Evolutionary conservation across 2,888 invertebrate species (phyloP).

Genomic region (Pseudeuparius sepicola): DNA sequence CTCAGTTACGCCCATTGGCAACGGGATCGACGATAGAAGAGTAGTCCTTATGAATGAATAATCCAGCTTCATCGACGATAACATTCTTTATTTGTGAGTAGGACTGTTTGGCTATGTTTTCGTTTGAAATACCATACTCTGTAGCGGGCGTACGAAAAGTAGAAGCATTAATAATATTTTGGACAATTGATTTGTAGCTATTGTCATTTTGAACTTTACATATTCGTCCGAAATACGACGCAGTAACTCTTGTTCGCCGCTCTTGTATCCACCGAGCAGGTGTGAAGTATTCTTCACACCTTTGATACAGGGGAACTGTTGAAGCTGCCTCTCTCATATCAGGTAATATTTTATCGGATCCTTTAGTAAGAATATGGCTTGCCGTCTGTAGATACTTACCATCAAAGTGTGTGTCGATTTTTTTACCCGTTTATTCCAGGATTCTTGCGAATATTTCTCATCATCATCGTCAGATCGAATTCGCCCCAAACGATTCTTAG

Average conservation of each 20-base stretch:
- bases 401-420: too few species aligned
- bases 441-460: conserved; percentile 11
- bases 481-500: too few species aligned
- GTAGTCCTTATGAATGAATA: conserved; percentile 4
- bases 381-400: too few species aligned
- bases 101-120: not conserved
- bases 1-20: conserved; percentile 1
- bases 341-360: too few species aligned
- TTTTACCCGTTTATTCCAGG: conserved; percentile 12
- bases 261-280: conserved; percentile 2
- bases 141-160: too few species aligned
- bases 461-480: too few species aligned
- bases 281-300: too few species aligned
- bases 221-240: conserved; percentile 6
- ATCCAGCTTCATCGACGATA: conserved; percentile 1
- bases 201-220: conserved; percentile 1
- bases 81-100: not conserved
- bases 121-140: conserved; percentile 7
- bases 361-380: too few species aligned
- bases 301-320: too few species aligned
- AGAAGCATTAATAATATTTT: too few species aligned
- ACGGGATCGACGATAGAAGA: conserved; percentile 2
- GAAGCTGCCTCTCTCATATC: too few species aligned
- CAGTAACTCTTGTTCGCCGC: conserved; percentile 1
- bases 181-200: too few species aligned